Evolutionary conservation across 2,888 invertebrate species (phyloP), one percentile per base, ranked within the genome.

Genomic region (Mycalesis mineus): DNA sequence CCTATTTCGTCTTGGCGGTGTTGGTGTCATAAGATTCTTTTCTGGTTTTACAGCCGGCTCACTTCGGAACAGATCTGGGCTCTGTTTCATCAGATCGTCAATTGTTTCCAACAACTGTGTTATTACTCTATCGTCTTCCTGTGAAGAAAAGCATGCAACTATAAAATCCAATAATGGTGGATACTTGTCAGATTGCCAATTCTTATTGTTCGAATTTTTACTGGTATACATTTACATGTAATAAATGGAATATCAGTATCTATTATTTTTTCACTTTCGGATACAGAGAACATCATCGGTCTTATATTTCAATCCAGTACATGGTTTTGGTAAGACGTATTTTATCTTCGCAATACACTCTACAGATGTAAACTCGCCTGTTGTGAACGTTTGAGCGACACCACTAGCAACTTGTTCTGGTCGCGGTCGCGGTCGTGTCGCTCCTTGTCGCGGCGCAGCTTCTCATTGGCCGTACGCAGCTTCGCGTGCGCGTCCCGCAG

Each of bases 401-500:
- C 84, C 13, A 90, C 88, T 3, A 90, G 80, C 48, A 91, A 75
- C 62, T 87, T 89, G 67, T 89, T 86, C 64, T 90, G 90, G 63
- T 95, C 95, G 55, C 95, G 91, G 72, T 96, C 97, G 66, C 93
- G 92, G 70, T 97, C 97, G 74, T 95, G 93, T 0, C 95, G 91
- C 73, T 97, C 97, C 62, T 96, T 95, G 80, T 97, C 97, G 37
- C 96, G 91, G 50, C 97, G 91, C 64, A 97, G 88, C 74, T 97
- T 96, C 74, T 97, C 97, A 77, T 97, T 97, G 29, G 97, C 96
- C 4, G 97, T 97, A 57, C 97, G 91, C 64, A 97, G 81, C 79
- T 97, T 97, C 1, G 97, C 97, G 79, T 97, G 97, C 15, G 97
- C 97, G 80, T 97, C 97, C 28, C 97, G 91, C 52, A 97, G 80